Percentiles rank a stretch among this genome's conserved stretches.
Evolutionary conservation across 1,140 invertebrate species (phyloP).

Genomic region (Periplaneta americana): DNA sequence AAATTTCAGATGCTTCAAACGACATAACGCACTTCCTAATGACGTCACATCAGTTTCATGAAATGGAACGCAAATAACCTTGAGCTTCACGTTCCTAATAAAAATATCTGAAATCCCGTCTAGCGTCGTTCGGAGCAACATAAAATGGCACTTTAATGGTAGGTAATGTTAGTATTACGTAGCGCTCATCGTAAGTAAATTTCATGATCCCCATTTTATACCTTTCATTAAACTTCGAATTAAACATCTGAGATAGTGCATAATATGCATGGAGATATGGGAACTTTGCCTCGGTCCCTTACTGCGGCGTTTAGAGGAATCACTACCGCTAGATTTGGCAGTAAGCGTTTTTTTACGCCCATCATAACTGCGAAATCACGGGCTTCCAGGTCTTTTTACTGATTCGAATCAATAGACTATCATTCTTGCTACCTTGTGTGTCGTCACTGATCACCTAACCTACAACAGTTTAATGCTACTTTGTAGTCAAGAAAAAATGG

Average conservation of each 20-base stretch:
- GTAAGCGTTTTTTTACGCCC: not conserved
- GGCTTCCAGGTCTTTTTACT: too few relatives aligned
- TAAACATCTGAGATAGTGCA: not conserved
- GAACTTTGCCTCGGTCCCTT: too few relatives aligned
- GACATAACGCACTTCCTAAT: not conserved
- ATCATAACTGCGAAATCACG: too few relatives aligned
- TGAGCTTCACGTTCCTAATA: too few relatives aligned
- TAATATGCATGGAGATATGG: not conserved
- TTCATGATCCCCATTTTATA: not conserved
- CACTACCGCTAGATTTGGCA: not conserved
- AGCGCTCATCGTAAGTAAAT: not conserved
- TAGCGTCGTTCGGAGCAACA: not conserved
- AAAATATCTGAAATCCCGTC: not conserved
- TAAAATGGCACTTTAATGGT: not conserved
- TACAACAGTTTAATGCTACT: too few relatives aligned
- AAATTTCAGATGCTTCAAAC: too few relatives aligned
- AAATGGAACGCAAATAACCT: not conserved
- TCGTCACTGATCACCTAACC: too few relatives aligned
- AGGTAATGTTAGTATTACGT: not conserved
- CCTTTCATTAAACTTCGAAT: not conserved
- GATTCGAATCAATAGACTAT: too few relatives aligned
- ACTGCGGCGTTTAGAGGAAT: not conserved
- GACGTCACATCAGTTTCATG: not conserved
- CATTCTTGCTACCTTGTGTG: too few relatives aligned
- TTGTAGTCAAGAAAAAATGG: too few relatives aligned